Evolutionary conservation across 2,797 vertebrate species (phyloP).

Genomic region (Delichon dasypus): DNA sequence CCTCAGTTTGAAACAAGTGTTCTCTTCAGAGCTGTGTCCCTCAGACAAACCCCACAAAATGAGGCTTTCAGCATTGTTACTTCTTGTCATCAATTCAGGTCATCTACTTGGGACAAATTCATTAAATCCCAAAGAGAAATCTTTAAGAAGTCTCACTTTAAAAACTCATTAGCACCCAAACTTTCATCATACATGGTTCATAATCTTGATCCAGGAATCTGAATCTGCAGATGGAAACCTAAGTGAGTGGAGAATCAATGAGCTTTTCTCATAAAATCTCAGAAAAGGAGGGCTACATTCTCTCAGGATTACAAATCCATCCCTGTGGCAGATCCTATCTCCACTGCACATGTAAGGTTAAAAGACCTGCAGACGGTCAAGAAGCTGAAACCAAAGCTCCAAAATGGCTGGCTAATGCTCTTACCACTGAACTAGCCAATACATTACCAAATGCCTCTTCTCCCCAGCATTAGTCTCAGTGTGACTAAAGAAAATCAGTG

Average conservation of each 20-base stretch:
- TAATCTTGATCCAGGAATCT: neutral
- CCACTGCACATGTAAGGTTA: neutral
- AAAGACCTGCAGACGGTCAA: neutral
- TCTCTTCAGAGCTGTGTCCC: neutral
- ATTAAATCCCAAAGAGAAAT: neutral
- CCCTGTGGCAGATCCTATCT: neutral
- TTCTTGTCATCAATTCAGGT: neutral
- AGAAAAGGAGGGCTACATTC: neutral
- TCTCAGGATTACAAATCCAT: neutral
- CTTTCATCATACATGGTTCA: neutral
- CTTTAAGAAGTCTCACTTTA: neutral
- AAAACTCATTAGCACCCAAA: neutral
- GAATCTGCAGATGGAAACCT: neutral
- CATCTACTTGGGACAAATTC: neutral
- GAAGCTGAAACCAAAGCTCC: neutral
- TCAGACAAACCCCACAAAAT: neutral
- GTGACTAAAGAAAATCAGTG: conserved; percentile 1
- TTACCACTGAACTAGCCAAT: neutral
- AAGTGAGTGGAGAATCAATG: neutral
- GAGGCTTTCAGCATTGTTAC: neutral
- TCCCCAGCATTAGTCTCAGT: neutral
- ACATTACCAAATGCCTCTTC: neutral
- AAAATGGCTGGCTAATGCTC: neutral
- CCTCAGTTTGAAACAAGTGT: neutral
- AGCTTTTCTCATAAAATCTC: neutral